phyloP scores from a whole-genome alignment of 2,888 invertebrate species.

The Alloscopus bannaensis region DNA sequence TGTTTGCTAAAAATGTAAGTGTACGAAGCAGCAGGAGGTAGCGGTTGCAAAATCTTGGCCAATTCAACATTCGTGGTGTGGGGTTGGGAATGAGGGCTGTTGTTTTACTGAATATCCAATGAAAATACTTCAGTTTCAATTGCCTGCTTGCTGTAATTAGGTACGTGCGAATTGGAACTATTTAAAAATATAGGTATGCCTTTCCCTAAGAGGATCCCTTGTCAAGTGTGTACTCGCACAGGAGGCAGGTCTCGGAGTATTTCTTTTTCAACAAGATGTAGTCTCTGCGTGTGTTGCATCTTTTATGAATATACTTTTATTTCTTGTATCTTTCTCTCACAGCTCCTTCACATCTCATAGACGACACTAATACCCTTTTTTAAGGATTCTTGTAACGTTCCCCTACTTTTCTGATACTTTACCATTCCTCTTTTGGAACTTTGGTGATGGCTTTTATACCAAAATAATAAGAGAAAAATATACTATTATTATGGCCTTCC shows the following conservation, averaged over 20 bases:
- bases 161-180: background rate
- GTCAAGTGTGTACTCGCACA: background rate
- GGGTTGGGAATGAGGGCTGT: too few relatives aligned
- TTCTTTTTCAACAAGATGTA: background rate
- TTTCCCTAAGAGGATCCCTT: background rate
- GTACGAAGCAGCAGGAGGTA: too few relatives aligned
- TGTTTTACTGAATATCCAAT: too few relatives aligned
- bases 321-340: slow-evolving; percentile 25
- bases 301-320: background rate
- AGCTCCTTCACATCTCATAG: slow-evolving; percentile 8
- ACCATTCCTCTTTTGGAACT: slow-evolving; percentile 3
- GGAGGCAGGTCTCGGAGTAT: background rate
- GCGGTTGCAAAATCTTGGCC: too few relatives aligned
- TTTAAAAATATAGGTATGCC: background rate
- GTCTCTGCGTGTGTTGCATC: slow-evolving; percentile 1
- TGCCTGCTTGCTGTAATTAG: background rate
- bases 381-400: slow-evolving; percentile 38
- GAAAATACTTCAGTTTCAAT: background rate
- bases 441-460: background rate
- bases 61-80: too few relatives aligned
- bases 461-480: slow-evolving; percentile 5
- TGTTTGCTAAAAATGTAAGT: too few relatives aligned
- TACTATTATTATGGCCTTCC: slow-evolving; percentile 3
- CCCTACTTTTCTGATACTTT: slow-evolving; percentile 56
- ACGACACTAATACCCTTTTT: slow-evolving; percentile 47